Evolutionary conservation across 2,888 invertebrate species (phyloP).

Genomic region (Drosophila ustulata): DNA sequence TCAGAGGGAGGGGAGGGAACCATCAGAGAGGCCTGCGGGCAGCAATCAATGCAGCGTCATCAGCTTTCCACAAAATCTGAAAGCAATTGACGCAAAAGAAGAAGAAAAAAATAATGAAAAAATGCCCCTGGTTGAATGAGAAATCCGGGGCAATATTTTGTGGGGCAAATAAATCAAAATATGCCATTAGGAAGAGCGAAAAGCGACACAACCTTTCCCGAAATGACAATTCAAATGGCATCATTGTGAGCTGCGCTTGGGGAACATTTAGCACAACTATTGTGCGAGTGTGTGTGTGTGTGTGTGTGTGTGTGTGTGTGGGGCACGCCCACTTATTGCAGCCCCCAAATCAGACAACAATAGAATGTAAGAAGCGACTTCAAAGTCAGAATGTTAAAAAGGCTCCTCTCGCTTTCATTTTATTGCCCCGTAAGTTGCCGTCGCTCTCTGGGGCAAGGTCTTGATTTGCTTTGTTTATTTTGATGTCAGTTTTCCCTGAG

Average conservation of each 20-base stretch:
- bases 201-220: conserved; percentile 33
- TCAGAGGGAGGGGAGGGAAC: not conserved
- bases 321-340: conserved; percentile 5
- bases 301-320: no score
- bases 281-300: not conserved
- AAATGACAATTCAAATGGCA: conserved; percentile 63
- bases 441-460: conserved; percentile 56
- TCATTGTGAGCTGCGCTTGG: conserved; percentile 51
- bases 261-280: conserved; percentile 62
- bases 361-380: conserved; percentile 27
- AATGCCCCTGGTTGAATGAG: not conserved
- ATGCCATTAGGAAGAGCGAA: conserved; percentile 48
- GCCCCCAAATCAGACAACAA: conserved; percentile 20
- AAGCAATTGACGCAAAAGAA: conserved; percentile 46
- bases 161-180: conserved; percentile 67
- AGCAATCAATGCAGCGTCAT: conserved; percentile 78
- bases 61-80: conserved; percentile 52
- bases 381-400: conserved; percentile 36
- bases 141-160: conserved; percentile 1
- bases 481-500: conserved; percentile 38
- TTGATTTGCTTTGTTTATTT: conserved; percentile 34
- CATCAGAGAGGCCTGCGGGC: conserved; percentile 37
- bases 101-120: not conserved
- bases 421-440: conserved; percentile 60
- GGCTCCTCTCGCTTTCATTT: conserved; percentile 54